These are phyloP conservation scores for Brachypalpus laphriformis DNA, from an alignment of 2,888 invertebrate genomes.

Conservation along the genomic window DNA sequence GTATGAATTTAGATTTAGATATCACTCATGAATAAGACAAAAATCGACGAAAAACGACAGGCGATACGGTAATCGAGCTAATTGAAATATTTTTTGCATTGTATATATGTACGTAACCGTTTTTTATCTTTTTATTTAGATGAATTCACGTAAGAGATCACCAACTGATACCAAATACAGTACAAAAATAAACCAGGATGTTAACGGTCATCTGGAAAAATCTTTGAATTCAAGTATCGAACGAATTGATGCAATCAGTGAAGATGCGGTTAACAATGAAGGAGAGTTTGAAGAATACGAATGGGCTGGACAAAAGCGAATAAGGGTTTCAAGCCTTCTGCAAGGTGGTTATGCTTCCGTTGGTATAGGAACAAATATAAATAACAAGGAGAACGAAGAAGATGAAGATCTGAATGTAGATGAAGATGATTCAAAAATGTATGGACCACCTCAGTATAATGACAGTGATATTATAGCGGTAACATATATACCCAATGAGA, in stretches of 20 bases:
- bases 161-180: constrained; percentile 88
- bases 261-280: constrained; percentile 87
- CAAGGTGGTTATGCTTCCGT: constrained; percentile 86
- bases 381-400: constrained; percentile 83
- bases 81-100: not conserved
- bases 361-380: constrained; percentile 81
- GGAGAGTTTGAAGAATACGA: constrained; percentile 92
- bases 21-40: too few relatives aligned
- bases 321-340: constrained; percentile 88
- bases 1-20: too few relatives aligned
- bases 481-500: constrained; percentile 82
- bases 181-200: constrained; percentile 86
- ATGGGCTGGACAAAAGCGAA: constrained; percentile 95
- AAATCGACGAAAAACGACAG: too few relatives aligned
- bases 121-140: constrained; percentile 76
- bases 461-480: constrained; percentile 87
- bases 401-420: constrained; percentile 92
- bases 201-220: constrained; percentile 89
- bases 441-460: constrained; percentile 94
- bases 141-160: constrained; percentile 87
- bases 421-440: constrained; percentile 92
- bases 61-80: too few relatives aligned
- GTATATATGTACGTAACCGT: not conserved
- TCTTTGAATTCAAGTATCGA: constrained; percentile 84
- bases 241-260: constrained; percentile 81